Evolutionary conservation across 2,888 invertebrate genomes (phyloP).

Genomic region (Parthenolecanium corni): DNA sequence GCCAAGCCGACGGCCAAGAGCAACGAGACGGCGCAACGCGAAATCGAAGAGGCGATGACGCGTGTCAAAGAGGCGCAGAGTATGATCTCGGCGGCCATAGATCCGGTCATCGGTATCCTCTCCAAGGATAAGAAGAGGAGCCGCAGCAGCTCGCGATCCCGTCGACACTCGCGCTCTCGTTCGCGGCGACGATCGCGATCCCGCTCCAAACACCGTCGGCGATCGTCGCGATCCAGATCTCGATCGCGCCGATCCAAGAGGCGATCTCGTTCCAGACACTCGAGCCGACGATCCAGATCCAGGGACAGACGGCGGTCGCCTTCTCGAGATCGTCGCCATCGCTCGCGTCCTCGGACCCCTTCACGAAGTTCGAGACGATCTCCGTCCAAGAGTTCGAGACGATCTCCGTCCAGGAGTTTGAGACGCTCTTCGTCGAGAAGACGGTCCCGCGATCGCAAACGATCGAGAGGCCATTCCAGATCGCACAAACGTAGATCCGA

Average conservation of each 20-base stretch:
- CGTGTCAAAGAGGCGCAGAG: slow-evolving; percentile 92
- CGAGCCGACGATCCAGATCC: slow-evolving; percentile 19
- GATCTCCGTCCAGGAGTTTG: slow-evolving; percentile 17
- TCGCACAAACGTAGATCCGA: slow-evolving; percentile 13
- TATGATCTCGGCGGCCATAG: slow-evolving; percentile 85
- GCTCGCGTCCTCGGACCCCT: neutral
- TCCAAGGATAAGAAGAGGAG: slow-evolving; percentile 69
- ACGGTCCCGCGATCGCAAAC: slow-evolving; percentile 12
- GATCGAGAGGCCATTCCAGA: slow-evolving; percentile 18
- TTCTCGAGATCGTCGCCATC: slow-evolving; percentile 7
- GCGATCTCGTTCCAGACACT: slow-evolving; percentile 33
- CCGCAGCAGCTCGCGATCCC: slow-evolving; percentile 36
- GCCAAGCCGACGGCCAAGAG: slow-evolving; percentile 88
- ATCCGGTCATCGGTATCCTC: slow-evolving; percentile 75
- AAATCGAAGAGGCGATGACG: slow-evolving; percentile 95
- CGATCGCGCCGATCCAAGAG: slow-evolving; percentile 41
- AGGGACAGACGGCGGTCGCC: slow-evolving; percentile 17
- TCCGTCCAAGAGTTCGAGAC: neutral
- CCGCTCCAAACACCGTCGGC: slow-evolving; percentile 40
- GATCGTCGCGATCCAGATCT: slow-evolving; percentile 46
- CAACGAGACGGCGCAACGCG: slow-evolving; percentile 86
- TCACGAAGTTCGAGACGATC: neutral
- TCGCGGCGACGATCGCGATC: slow-evolving; percentile 39
- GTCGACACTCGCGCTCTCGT: slow-evolving; percentile 35
- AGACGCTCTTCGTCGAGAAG: too few relatives aligned